phyloP scores from a whole-genome alignment of 2,888 invertebrate genomes.

The Parascotia fuliginaria region DNA sequence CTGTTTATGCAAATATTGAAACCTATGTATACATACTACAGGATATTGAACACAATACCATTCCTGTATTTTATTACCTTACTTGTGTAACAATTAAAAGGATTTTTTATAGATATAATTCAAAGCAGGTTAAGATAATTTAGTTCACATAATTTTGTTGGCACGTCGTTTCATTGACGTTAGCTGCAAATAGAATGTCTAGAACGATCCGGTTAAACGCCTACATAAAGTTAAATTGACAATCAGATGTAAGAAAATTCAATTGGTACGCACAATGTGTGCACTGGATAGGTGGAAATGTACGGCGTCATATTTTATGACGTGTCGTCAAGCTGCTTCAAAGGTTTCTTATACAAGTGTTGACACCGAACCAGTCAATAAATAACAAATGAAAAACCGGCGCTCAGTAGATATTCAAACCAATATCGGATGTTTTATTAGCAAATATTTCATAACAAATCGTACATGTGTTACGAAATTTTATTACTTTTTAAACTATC shows the following conservation, averaged over 20 bases:
- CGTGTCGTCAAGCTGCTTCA: constrained; percentile 32
- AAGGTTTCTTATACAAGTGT: constrained; percentile 35
- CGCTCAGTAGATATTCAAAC: no score
- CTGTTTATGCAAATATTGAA: background rate
- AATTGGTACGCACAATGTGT: constrained; percentile 8
- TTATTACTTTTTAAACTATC: constrained; percentile 10
- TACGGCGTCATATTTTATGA: constrained; percentile 21
- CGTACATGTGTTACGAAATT: constrained; percentile 1
- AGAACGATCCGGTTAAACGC: constrained; percentile 53
- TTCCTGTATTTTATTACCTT: constrained; percentile 2
- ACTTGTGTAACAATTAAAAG: background rate
- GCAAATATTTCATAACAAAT: background rate
- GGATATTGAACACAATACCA: constrained; percentile 1
- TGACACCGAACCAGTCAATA: constrained; percentile 37
- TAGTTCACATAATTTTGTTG: constrained; percentile 65
- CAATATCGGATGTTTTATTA: no score
- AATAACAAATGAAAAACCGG: constrained; percentile 5
- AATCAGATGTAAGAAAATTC: constrained; percentile 33
- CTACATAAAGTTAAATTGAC: constrained; percentile 32
- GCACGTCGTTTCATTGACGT: constrained; percentile 75
- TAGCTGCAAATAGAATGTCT: constrained; percentile 70
- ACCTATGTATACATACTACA: background rate
- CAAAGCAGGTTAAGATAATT: constrained; percentile 62
- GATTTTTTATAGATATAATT: constrained; percentile 18
- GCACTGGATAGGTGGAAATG: constrained; percentile 19